Evolutionary conservation across 2,888 invertebrate genomes (phyloP).

Genomic region (Vandiemenella viatica): DNA sequence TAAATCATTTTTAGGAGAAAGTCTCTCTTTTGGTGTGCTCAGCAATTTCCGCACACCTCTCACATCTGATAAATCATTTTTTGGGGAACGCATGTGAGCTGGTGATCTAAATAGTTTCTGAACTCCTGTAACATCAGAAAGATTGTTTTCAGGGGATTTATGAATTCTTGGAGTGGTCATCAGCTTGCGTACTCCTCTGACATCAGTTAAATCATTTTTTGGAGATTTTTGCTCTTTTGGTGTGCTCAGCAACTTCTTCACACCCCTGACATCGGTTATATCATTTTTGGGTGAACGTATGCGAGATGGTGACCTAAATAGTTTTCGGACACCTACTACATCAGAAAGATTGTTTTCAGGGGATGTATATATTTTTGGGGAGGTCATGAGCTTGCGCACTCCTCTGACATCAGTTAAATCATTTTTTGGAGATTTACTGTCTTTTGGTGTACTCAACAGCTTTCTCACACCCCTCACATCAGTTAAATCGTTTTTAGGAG

Average conservation of each 20-base stretch:
- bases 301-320: not conserved
- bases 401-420: not conserved
- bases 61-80: slow-evolving; percentile 25
- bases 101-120: slow-evolving; percentile 26
- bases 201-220: slow-evolving; percentile 19
- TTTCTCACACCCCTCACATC: slow-evolving; percentile 30
- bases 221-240: slow-evolving; percentile 17
- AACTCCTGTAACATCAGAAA: slow-evolving; percentile 30
- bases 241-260: slow-evolving; percentile 26
- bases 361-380: not conserved
- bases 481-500: slow-evolving; percentile 29
- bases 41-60: slow-evolving; percentile 24
- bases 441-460: slow-evolving; percentile 24
- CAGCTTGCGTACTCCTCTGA: slow-evolving; percentile 20
- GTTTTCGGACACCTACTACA: not conserved
- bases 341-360: too few species aligned
- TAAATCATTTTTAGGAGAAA: slow-evolving; percentile 23
- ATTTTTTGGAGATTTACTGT: slow-evolving; percentile 20
- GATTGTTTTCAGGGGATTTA: slow-evolving; percentile 27
- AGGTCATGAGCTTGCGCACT: not conserved
- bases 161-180: slow-evolving; percentile 17
- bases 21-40: slow-evolving; percentile 25
- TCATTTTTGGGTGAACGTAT: slow-evolving; percentile 27
- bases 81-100: slow-evolving; percentile 20
- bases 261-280: slow-evolving; percentile 30